Percentiles rank a stretch among this genome's conserved stretches.
Conservation (phyloP, 2,888 invertebrate species). For the Dasypolia templi region DNA sequence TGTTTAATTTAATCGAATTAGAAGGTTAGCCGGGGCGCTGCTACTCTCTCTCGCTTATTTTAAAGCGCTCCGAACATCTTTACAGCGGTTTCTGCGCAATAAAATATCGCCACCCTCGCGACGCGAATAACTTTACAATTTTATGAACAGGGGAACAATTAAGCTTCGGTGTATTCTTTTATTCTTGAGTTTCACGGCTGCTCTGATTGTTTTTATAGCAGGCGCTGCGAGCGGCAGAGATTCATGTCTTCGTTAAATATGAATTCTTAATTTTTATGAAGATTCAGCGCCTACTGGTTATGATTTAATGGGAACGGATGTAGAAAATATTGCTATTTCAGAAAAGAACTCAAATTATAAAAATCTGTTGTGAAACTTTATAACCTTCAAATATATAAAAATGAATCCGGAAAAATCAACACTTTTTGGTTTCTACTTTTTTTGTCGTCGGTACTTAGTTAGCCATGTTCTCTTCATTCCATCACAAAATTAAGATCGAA, state of each 20-base stretch:
- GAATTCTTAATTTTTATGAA: constrained; percentile 89
- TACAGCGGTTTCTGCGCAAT: constrained; percentile 90
- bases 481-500: neutral
- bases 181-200: constrained; percentile 85
- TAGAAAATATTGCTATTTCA: constrained; percentile 66
- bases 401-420: neutral
- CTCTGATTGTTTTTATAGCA: constrained; percentile 87
- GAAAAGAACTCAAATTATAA: constrained; percentile 2
- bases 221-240: constrained; percentile 77
- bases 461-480: neutral
- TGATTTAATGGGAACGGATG: constrained; percentile 76
- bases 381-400: constrained; percentile 2
- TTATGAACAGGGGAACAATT: constrained; percentile 90
- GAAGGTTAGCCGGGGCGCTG: constrained; percentile 84
- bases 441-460: no score
- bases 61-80: constrained; percentile 89
- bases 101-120: constrained; percentile 88
- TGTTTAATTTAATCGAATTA: constrained; percentile 91
- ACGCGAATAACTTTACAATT: constrained; percentile 89
- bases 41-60: constrained; percentile 85
- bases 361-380: neutral
- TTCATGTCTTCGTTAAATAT: constrained; percentile 88
- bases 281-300: constrained; percentile 82
- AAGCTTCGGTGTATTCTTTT: constrained; percentile 87
- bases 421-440: no score